Base-by-base conservation (phyloP, 2,888 invertebrate genomes). In the Apantesis nais region DNA sequence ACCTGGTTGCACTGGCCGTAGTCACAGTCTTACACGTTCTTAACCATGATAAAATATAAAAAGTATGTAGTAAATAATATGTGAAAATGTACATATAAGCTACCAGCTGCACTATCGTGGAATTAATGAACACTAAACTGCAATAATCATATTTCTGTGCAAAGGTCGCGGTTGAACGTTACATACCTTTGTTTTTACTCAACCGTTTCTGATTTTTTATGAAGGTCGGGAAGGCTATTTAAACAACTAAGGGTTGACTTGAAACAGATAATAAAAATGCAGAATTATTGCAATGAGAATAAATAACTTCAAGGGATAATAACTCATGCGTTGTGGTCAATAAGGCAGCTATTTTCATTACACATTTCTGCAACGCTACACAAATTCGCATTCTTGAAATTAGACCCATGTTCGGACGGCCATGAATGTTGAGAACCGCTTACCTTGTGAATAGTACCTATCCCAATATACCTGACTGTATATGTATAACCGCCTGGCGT, bases 91-190 rank as follows among this genome's bases (percentile, higher is more conserved):
- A 63, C 11, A 12, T 52, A 31, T 3, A 16, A 19, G 16, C 11
- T 37, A 67, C 41, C 62, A 58, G 63, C 41, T 68, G 58, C 58
- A 9, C 64, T 55, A 14, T n/a, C 66, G 22, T 58, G 25, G 29
- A 52, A 66, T 55, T 67, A 61, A 67, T 67, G 19, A 60, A 62
- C 41, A 62, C 70, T 58, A 67, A 67, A 44, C 41, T 70, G 41
- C 58, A 62, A 44, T 62, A 31, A 41, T 7, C 22, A 52, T 41
- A 29, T 48, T 63, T 55, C 37, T 78, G 81, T 82, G 83, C 78
- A 89, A 89, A 89, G 89, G 89, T 89, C 86, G 83, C 34, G 12
- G 41, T 25, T 81, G 48, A 77, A 85, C 90, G 90, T 90, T 91
- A 89, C 84, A 89, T 90, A 83, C 89, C 85, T 86, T 84, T 82